phyloP scores from a whole-genome alignment of 64 coral and sea anemone genomes.

The Porites lutea region DNA sequence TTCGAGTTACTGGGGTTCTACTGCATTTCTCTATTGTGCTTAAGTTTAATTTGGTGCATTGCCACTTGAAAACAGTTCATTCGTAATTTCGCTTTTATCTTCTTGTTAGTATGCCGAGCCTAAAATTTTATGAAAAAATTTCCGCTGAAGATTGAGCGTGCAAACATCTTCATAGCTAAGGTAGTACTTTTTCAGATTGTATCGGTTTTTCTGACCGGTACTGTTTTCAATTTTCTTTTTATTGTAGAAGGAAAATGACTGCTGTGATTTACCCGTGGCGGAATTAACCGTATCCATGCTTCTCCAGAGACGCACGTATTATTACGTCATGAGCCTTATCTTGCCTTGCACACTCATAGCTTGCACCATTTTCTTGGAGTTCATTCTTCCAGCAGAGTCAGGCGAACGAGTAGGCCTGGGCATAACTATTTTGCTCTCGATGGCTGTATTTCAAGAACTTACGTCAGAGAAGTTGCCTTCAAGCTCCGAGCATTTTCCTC shows the following conservation, averaged over 20 bases:
- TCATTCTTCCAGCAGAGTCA: slow-evolving; percentile 95
- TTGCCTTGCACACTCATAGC: slow-evolving; percentile 91
- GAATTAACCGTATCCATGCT: slow-evolving; percentile 79
- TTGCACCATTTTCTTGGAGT: slow-evolving; percentile 94
- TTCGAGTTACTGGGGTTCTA: too few species aligned
- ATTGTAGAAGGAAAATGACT: slow-evolving; percentile 65
- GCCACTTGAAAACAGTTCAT: too few species aligned
- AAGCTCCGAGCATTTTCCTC: slow-evolving; percentile 92
- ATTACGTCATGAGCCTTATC: slow-evolving; percentile 97
- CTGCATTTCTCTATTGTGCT: too few species aligned
- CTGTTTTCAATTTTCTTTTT: not conserved
- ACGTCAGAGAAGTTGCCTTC: slow-evolving; percentile 96
- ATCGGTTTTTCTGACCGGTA: not conserved
- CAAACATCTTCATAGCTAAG: too few species aligned
- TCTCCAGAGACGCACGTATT: slow-evolving; percentile 84
- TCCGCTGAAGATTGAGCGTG: too few species aligned
- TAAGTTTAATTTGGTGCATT: too few species aligned
- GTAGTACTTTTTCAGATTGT: not conserved
- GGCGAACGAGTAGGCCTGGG: slow-evolving; percentile 92
- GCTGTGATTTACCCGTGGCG: slow-evolving; percentile 57
- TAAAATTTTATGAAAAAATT: too few species aligned
- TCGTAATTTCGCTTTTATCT: too few species aligned
- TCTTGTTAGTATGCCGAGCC: too few species aligned
- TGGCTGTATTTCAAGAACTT: slow-evolving; percentile 94
- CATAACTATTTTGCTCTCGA: slow-evolving; percentile 91